Conservation (phyloP, 2,888 invertebrate genomes). For the Sabatieria punctata region DNA sequence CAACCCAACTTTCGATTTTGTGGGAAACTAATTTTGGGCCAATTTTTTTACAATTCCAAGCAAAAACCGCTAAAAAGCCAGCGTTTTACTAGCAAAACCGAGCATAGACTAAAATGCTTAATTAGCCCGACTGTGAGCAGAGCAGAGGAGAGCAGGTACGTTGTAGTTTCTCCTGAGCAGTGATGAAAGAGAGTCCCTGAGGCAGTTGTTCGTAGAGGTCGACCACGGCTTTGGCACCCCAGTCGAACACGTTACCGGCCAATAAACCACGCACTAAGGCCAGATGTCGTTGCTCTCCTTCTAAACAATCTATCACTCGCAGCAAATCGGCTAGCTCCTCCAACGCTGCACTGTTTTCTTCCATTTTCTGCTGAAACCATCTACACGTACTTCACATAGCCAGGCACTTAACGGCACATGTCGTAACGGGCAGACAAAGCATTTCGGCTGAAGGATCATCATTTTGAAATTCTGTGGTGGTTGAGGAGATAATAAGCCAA, state of each 20-base stretch:
- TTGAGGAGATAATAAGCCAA: too few relatives aligned
- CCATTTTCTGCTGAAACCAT: slow-evolving; percentile 54
- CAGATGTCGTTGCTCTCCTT: slow-evolving; percentile 34
- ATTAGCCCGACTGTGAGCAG: too few relatives aligned
- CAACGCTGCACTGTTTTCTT: slow-evolving; percentile 67
- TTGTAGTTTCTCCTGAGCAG: slow-evolving; percentile 65
- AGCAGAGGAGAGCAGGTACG: slow-evolving; percentile 30
- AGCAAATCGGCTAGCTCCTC: slow-evolving; percentile 50
- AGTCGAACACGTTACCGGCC: slow-evolving; percentile 86
- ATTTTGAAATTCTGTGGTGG: too few relatives aligned
- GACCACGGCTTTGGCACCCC: slow-evolving; percentile 82
- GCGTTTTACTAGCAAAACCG: too few relatives aligned
- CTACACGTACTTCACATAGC: not conserved
- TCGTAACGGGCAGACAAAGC: too few relatives aligned
- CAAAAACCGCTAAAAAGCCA: too few relatives aligned
- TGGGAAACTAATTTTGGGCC: too few relatives aligned
- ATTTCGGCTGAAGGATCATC: too few relatives aligned
- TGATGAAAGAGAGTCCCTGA: slow-evolving; percentile 55
- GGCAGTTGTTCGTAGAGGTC: slow-evolving; percentile 60
- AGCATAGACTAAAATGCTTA: too few relatives aligned
- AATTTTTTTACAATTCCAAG: too few relatives aligned
- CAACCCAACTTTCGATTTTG: too few relatives aligned
- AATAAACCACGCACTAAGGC: slow-evolving; percentile 43
- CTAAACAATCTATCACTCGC: slow-evolving; percentile 50
- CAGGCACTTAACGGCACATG: not conserved